These are phyloP conservation scores for Stenchaetothrips biformis DNA, from an alignment of 2,888 invertebrate species.

Conservation along the genomic window DNA sequence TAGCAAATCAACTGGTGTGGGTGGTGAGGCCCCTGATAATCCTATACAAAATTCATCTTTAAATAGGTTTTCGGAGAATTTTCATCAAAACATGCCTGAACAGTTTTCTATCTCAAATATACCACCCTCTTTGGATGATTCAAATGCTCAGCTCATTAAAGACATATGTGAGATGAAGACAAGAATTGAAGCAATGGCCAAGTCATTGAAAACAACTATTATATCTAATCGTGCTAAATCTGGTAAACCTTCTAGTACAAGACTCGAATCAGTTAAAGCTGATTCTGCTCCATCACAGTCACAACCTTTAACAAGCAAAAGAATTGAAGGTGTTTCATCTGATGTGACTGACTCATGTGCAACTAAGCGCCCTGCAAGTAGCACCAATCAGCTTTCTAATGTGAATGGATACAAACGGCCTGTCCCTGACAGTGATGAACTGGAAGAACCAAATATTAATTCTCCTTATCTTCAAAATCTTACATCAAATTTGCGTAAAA, in stretches of 20 bases:
- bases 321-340: too few relatives aligned
- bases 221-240: not conserved
- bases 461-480: not conserved
- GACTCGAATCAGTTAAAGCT: too few relatives aligned
- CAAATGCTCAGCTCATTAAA: constrained; percentile 1
- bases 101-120: not conserved
- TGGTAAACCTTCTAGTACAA: too few relatives aligned
- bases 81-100: not conserved
- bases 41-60: not conserved
- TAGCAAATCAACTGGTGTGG: not conserved
- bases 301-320: too few relatives aligned
- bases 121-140: not conserved
- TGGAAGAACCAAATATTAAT: not conserved
- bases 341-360: too few relatives aligned
- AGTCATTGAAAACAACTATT: not conserved
- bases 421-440: too few relatives aligned
- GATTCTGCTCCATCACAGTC: too few relatives aligned
- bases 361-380: too few relatives aligned
- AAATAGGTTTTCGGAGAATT: not conserved
- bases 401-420: too few relatives aligned
- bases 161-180: constrained; percentile 10
- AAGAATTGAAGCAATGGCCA: constrained; percentile 1
- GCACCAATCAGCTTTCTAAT: too few relatives aligned
- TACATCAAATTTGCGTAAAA: not conserved
- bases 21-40: not conserved